Percentiles rank a stretch among this genome's conserved stretches.
Conservation (phyloP, 1,140 invertebrate species). For the Tetramorium parvispinum region DNA sequence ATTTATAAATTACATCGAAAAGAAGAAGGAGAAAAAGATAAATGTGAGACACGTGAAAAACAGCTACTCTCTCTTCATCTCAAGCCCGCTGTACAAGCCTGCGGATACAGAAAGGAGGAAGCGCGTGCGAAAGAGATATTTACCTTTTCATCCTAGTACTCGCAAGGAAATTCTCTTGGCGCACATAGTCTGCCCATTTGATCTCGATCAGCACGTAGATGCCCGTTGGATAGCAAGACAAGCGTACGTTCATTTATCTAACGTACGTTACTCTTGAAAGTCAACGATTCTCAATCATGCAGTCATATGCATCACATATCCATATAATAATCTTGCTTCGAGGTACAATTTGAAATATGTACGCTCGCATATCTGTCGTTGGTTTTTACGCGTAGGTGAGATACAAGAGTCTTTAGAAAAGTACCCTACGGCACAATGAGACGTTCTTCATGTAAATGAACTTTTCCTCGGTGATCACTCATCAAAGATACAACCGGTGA, state of each 20-base stretch:
- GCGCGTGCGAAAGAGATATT: background rate
- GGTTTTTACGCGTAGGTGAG: background rate
- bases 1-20: background rate
- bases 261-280: background rate
- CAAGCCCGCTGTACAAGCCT: background rate
- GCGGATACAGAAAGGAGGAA: conserved; percentile 24
- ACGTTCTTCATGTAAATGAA: conserved; percentile 13
- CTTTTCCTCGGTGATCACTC: background rate
- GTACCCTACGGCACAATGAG: background rate
- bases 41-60: background rate
- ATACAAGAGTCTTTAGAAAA: conserved; percentile 1
- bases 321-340: background rate
- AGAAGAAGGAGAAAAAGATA: conserved; percentile 3
- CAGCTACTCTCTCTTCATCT: conserved; percentile 26
- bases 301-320: background rate
- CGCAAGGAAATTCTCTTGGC: background rate
- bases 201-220: conserved; percentile 15
- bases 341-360: background rate
- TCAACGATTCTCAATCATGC: background rate
- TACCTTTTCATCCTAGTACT: conserved; percentile 12
- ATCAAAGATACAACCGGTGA: background rate
- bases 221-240: background rate
- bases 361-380: background rate
- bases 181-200: background rate
- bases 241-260: background rate